Evolutionary conservation across 2,113 vertebrate species (phyloP).

Genomic region (Rafetus swinhoei): DNA sequence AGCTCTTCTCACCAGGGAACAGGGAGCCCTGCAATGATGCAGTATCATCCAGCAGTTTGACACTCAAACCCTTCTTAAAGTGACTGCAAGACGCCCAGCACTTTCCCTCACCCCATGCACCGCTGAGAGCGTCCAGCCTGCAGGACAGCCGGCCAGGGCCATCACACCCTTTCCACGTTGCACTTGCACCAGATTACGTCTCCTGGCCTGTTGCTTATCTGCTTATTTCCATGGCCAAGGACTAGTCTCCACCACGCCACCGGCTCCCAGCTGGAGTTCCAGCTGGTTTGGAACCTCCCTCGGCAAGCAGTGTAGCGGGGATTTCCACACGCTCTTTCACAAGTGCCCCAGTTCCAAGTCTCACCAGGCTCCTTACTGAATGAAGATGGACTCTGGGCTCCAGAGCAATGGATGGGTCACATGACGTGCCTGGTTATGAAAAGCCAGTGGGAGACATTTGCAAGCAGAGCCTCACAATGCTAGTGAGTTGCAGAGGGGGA

Average conservation of each 20-base stretch:
- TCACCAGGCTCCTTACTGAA: neutral
- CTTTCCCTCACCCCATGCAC: neutral
- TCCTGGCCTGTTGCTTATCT: neutral
- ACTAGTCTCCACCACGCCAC: neutral
- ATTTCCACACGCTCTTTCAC: neutral
- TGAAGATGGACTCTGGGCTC: neutral
- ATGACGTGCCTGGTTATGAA: neutral
- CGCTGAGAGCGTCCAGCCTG: neutral
- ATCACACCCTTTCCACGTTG: neutral
- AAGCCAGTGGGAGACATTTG: neutral
- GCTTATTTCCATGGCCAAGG: neutral
- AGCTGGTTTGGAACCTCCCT: neutral
- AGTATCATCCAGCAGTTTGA: neutral
- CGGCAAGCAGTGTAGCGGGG: neutral
- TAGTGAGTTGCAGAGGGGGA: neutral
- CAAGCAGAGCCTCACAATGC: neutral
- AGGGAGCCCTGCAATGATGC: neutral
- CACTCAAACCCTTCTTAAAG: neutral
- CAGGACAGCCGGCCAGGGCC: neutral
- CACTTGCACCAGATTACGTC: neutral
- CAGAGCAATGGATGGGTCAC: neutral
- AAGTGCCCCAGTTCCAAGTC: neutral
- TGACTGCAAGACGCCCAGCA: neutral
- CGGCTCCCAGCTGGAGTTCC: neutral
- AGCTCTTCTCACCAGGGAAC: neutral